Percentiles rank a stretch among this genome's conserved stretches.
phyloP scores from a whole-genome alignment of 2,113 vertebrate genomes.

The Thermophis baileyi region DNA sequence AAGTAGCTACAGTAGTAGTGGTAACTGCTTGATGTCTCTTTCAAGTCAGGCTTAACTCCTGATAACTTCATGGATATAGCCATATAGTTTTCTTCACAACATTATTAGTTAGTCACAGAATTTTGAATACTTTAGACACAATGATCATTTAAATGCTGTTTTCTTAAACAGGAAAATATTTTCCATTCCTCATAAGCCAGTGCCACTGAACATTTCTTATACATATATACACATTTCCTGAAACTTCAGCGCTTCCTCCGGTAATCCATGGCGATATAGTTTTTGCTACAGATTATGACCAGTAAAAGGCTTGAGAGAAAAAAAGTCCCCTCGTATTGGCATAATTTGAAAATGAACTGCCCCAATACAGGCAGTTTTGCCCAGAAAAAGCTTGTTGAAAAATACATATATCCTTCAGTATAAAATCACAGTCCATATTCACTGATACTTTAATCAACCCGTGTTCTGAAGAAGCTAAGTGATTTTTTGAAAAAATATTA shows the following conservation, averaged over 20 bases:
- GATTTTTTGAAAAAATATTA: neutral
- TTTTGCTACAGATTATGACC: neutral
- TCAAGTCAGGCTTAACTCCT: neutral
- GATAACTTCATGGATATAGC: neutral
- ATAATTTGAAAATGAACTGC: neutral
- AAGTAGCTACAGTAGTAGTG: neutral
- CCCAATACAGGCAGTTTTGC: neutral
- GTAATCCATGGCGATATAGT: neutral
- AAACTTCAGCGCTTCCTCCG: neutral
- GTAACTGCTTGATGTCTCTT: neutral
- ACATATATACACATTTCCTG: neutral
- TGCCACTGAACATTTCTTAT: neutral
- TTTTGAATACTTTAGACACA: neutral
- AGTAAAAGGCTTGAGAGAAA: neutral
- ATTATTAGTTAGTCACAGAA: neutral
- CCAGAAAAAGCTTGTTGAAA: neutral
- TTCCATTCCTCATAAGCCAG: neutral
- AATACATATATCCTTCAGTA: neutral
- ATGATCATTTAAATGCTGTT: neutral
- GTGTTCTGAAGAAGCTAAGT: neutral
- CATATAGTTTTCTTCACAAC: neutral
- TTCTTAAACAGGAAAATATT: neutral
- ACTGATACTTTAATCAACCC: neutral
- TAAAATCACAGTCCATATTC: neutral
- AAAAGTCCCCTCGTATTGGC: neutral